These are phyloP conservation scores for Eriosoma lanigerum DNA, from an alignment of 1,140 invertebrate species.

Conservation along the genomic window DNA sequence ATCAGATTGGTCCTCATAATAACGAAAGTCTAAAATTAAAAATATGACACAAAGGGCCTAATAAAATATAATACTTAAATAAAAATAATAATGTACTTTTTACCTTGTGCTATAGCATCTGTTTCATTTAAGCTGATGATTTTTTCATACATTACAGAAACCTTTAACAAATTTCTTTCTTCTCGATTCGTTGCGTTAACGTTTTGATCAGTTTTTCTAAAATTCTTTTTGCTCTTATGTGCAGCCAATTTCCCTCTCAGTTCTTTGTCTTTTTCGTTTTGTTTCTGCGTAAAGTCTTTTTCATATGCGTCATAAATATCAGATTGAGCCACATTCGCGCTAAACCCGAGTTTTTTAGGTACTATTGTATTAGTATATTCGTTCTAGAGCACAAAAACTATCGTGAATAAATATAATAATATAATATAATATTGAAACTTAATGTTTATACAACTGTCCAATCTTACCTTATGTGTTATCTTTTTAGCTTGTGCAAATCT, in stretches of 20 bases:
- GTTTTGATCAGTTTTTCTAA: background rate
- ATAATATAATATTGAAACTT: too few relatives aligned
- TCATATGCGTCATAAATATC: background rate
- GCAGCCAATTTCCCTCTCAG: background rate
- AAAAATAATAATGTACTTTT: background rate
- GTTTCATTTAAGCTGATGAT: background rate
- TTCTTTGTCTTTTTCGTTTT: background rate
- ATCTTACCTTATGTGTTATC: constrained; percentile 66
- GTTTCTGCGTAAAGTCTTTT: background rate
- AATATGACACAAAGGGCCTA: background rate
- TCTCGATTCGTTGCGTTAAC: too few relatives aligned
- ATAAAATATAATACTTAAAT: background rate
- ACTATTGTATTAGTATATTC: background rate
- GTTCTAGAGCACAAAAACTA: background rate
- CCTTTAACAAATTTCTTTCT: background rate
- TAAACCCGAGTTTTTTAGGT: background rate
- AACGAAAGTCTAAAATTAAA: constrained; percentile 79
- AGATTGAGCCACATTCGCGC: background rate
- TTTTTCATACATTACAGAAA: background rate
- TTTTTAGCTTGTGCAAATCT: constrained; percentile 83
- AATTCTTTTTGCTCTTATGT: background rate
- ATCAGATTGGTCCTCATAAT: constrained; percentile 93
- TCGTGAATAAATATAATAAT: background rate
- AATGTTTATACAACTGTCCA: background rate
- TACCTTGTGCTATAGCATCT: constrained; percentile 30